Evolutionary conservation across 2,888 invertebrate species (phyloP).

Genomic region (Pyrgus malvae): DNA sequence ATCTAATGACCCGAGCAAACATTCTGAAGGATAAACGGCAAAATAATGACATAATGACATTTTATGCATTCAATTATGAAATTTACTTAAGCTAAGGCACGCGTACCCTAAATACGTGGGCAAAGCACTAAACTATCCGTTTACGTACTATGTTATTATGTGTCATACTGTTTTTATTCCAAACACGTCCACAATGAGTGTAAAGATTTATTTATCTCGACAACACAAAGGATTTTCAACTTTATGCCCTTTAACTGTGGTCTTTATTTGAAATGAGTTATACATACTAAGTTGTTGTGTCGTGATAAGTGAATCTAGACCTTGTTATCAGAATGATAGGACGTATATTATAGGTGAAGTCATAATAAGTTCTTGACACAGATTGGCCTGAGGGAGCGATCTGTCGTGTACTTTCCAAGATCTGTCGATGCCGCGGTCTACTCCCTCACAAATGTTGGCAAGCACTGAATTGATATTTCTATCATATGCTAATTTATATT

Average conservation of each 20-base stretch:
- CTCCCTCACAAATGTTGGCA: slow-evolving; percentile 1
- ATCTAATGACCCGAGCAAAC: neutral
- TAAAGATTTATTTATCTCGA: slow-evolving; percentile 32
- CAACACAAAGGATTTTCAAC: neutral
- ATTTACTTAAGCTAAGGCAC: slow-evolving; percentile 42
- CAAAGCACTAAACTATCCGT: slow-evolving; percentile 39
- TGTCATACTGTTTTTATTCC: slow-evolving; percentile 47
- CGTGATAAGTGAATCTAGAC: neutral
- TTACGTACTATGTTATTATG: slow-evolving; percentile 17
- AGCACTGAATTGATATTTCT: neutral
- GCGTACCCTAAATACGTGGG: slow-evolving; percentile 65
- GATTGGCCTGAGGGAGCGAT: slow-evolving; percentile 60
- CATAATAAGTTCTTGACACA: slow-evolving; percentile 64
- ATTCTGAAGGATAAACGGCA: neutral
- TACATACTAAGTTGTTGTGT: neutral
- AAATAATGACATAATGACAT: slow-evolving; percentile 1
- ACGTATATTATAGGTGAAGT: slow-evolving; percentile 18
- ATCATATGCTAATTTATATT: too few species aligned
- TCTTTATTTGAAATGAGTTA: neutral
- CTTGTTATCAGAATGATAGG: slow-evolving; percentile 20
- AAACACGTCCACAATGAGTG: slow-evolving; percentile 44
- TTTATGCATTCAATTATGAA: slow-evolving; percentile 18
- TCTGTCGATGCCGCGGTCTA: slow-evolving; percentile 41
- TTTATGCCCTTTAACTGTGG: neutral
- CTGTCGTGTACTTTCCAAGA: slow-evolving; percentile 51